Evolutionary conservation across 2,113 vertebrate species (phyloP).

Genomic region (Guaruba guarouba): DNA sequence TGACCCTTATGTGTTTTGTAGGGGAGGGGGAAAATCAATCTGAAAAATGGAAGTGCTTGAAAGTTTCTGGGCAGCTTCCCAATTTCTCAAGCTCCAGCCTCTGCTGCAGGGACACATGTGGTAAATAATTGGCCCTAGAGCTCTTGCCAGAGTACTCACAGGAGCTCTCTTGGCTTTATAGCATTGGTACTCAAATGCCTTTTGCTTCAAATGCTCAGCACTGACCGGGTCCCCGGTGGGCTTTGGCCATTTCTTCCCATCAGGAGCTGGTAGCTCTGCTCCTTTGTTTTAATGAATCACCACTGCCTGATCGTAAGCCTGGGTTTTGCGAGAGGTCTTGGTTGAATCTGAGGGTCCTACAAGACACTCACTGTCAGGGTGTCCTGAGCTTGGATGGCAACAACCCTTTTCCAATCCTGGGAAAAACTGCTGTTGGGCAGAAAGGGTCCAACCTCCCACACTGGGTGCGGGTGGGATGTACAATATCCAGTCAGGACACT

Average conservation of each 20-base stretch:
- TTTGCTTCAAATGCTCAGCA: background rate
- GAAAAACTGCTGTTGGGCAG: background rate
- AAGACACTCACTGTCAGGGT: background rate
- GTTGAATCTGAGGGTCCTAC: background rate
- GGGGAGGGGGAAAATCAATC: background rate
- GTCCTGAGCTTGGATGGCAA: background rate
- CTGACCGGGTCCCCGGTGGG: background rate
- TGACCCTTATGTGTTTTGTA: background rate
- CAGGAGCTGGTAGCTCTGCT: background rate
- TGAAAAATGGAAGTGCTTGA: background rate
- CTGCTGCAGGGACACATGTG: background rate
- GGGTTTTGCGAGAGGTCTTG: background rate
- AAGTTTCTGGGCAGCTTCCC: slow-evolving; percentile 37
- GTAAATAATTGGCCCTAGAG: background rate
- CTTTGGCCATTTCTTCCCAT: background rate
- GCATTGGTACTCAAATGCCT: background rate
- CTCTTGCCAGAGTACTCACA: background rate
- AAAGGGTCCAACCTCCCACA: background rate
- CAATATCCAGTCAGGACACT: background rate
- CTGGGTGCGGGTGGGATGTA: background rate
- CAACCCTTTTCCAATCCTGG: background rate
- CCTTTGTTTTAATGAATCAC: background rate
- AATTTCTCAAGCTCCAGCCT: background rate
- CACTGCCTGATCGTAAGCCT: background rate
- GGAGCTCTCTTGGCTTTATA: background rate